phyloP scores from a whole-genome alignment of 2,797 vertebrate genomes.

The Uromys caudimaculatus region DNA sequence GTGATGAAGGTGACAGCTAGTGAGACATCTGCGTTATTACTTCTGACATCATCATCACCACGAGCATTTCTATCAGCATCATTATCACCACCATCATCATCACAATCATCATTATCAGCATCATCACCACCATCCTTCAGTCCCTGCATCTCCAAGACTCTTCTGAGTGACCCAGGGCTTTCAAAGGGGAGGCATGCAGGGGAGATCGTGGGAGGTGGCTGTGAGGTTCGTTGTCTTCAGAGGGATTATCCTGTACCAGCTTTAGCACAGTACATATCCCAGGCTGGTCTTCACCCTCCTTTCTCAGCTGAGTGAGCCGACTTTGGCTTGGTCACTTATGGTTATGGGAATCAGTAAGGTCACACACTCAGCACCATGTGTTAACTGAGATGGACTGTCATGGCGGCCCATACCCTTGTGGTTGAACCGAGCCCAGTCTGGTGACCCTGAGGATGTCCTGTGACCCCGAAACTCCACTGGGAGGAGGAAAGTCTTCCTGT shows the following conservation, averaged over 20 bases:
- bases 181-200: rapidly evolving
- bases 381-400: neutral
- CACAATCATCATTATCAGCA: neutral
- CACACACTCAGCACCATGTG: neutral
- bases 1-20: neutral
- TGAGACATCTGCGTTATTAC: neutral
- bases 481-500: neutral
- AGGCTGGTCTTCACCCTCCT: neutral
- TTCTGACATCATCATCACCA: neutral
- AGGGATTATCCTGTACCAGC: neutral
- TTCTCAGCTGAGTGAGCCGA: too few relatives aligned
- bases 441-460: too few relatives aligned
- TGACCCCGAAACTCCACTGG: neutral
- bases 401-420: neutral
- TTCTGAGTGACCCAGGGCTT: neutral
- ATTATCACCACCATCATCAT: neutral
- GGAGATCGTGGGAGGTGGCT: neutral
- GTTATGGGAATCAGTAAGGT: neutral
- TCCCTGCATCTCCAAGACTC: neutral
- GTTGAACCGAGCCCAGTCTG: neutral
- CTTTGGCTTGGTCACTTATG: neutral
- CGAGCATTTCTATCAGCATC: neutral
- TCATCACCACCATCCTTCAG: too few relatives aligned
- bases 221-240: neutral
- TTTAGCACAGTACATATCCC: neutral